Evolutionary conservation across 2,797 vertebrate genomes (phyloP), one percentile per base, ranked within the genome.

Genomic region (Emys orbicularis): DNA sequence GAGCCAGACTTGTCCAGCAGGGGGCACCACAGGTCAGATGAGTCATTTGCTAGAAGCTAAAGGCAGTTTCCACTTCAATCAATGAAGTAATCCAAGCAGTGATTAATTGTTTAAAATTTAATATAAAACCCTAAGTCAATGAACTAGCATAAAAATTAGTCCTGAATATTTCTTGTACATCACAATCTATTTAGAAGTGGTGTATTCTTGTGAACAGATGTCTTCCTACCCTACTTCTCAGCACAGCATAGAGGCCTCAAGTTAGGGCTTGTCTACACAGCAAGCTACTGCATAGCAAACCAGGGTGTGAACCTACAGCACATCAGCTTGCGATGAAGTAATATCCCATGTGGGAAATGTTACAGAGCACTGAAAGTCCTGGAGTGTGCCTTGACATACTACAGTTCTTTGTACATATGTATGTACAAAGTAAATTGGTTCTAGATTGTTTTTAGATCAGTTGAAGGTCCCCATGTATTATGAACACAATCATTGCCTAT

Each of bases 181-280:
- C 0, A 0, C 25, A 83, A 59, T 3, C 44, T 4, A 57, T 4
- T 92, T 34, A 85, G 74, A 53, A 81, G 29, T 5, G 4, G n/a
- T 81, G 52, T 84, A 31, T 68, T 89, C 84, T 86, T 41, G 9
- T 49, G 86, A 87, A 44, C 59, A 82, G 74, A 21, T 0, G 5
- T 57, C 59, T 47, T 44, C 23, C 44, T 89, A n/a, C 68, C 57
- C 47, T 25, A 77, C 57, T 44, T 34, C 47, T 88, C 49, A 4
- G 2, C 1, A 0, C 41, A 79, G 13, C 0, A 0, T 0, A 8
- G 84, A 83, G 86, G 31, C 72, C 85, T 21, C 29, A 65, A 77
- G 76, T 19, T 37, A 52, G 85, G 12, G 49, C 61, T 88, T 31
- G 65, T 37, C n/a, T 68, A 68, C 16, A 37, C 18, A 68, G 65